Base-by-base conservation (phyloP, 2,888 invertebrate genomes). In the Bursaphelenchus okinawaensis region DNA sequence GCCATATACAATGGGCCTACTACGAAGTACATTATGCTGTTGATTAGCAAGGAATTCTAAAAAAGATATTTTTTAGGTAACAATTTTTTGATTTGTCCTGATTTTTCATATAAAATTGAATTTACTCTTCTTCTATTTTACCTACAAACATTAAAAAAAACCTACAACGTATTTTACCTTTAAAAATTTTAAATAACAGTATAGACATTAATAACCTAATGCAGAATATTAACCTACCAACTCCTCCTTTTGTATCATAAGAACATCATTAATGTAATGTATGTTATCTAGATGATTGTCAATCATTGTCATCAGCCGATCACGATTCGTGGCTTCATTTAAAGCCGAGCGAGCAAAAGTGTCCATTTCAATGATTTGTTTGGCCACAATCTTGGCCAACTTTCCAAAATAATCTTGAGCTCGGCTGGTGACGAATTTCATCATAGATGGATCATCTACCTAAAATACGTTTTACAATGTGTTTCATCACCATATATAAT, bases 351-450 rank as follows among this genome's bases (percentile, higher is more conserved):
- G 88, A 52, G 96, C 92, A 85, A 94, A 96, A 3, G 89, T 88
- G 84, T 98, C 93, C 74, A 98, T 86, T 83, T 98, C 95, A 74
- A 95, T 87, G 73, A 96, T 92, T 83, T 96, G 93, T 85, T 92
- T 94, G 62, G 95, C 95, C 81, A 99, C 94, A 82, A 94, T 94
- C 93, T 95, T 96, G 52, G 96, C 95, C 64, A 99, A 88, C 85
- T 73, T 69, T 23, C 63, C 62, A 72, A 78, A 64, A 71, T 72
- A 62, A 24, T 66, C 55, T 66, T 74, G 62, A 1, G 68, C 31
- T 26, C 59, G 58, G 9, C 56, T 54, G 24, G 64, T 40, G 29
- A 78, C 75, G 58, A 75, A 80, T 12, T 71, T 70, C 22, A 70
- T 67, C 74, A 81, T 75, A 4, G 73, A 63, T n/a, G 73, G 71